phyloP scores from a whole-genome alignment of 2,888 invertebrate species.

The Alsophila aescularia region DNA sequence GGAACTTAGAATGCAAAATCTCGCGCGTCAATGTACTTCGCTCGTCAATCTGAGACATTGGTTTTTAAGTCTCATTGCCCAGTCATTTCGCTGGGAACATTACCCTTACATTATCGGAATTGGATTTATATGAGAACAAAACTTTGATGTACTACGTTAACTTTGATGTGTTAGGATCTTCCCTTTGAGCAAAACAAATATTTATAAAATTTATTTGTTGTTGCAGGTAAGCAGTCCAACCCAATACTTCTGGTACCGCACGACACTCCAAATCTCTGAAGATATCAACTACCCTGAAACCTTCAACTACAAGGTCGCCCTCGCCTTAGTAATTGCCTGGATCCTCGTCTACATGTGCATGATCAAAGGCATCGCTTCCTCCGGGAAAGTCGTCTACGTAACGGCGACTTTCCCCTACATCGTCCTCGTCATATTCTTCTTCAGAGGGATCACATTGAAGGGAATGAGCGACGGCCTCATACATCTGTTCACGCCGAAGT shows the following conservation, averaged over 20 bases:
- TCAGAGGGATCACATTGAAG: slow-evolving; percentile 95
- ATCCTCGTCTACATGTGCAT: slow-evolving; percentile 97
- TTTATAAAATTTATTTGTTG: no score
- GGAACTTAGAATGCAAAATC: no score
- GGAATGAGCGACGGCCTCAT: slow-evolving; percentile 94
- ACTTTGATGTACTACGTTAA: no score
- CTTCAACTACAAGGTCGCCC: slow-evolving; percentile 96
- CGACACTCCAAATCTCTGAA: slow-evolving; percentile 94
- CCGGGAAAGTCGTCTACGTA: slow-evolving; percentile 98
- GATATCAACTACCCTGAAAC: slow-evolving; percentile 93
- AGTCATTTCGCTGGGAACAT: no score
- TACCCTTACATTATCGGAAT: no score
- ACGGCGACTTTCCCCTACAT: slow-evolving; percentile 98
- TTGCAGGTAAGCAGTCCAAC: slow-evolving; percentile 94
- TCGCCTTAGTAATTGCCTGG: slow-evolving; percentile 96
- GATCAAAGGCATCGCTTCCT: slow-evolving; percentile 98
- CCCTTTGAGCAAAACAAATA: no score
- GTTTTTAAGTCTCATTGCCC: no score
- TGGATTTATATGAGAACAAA: no score
- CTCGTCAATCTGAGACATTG: no score
- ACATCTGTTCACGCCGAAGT: slow-evolving; percentile 96
- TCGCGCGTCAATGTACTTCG: no score
- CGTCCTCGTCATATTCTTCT: slow-evolving; percentile 97
- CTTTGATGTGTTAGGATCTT: no score
- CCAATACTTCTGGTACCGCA: slow-evolving; percentile 97